phyloP scores from a whole-genome alignment of 2,113 vertebrate species.

The Caracal caracal region DNA sequence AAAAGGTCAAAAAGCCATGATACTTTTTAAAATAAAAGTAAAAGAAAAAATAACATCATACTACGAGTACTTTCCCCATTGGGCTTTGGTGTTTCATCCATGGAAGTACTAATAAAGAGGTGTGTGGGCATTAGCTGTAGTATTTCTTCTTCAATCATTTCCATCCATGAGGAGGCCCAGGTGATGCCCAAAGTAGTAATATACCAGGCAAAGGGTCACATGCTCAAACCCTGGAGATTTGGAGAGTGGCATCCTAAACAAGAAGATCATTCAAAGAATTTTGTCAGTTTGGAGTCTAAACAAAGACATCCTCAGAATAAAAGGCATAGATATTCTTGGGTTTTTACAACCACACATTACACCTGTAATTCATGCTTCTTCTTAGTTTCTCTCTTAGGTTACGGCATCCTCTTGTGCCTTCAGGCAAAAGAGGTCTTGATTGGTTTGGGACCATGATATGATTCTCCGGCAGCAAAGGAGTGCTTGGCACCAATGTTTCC shows the following conservation, averaged over 20 bases:
- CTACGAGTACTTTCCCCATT: background rate
- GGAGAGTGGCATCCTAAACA: background rate
- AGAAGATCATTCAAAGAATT: background rate
- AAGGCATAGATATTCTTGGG: background rate
- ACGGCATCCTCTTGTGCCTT: background rate
- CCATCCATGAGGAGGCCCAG: background rate
- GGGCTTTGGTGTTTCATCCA: background rate
- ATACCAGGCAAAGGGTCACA: background rate
- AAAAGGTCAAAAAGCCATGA: background rate
- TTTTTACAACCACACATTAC: background rate
- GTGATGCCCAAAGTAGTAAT: background rate
- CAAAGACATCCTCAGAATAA: background rate
- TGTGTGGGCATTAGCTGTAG: background rate
- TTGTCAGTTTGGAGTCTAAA: background rate
- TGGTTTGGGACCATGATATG: background rate
- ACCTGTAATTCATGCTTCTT: background rate
- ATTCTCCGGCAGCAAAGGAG: background rate
- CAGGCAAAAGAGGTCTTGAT: conserved; percentile 23
- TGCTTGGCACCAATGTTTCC: background rate
- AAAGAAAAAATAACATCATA: background rate
- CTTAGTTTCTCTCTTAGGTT: background rate
- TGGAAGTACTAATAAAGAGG: background rate
- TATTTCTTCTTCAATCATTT: background rate
- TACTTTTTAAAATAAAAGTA: background rate
- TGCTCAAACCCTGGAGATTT: background rate